Conservation (phyloP, 2,888 invertebrate species). For the Heliconius hortense region DNA sequence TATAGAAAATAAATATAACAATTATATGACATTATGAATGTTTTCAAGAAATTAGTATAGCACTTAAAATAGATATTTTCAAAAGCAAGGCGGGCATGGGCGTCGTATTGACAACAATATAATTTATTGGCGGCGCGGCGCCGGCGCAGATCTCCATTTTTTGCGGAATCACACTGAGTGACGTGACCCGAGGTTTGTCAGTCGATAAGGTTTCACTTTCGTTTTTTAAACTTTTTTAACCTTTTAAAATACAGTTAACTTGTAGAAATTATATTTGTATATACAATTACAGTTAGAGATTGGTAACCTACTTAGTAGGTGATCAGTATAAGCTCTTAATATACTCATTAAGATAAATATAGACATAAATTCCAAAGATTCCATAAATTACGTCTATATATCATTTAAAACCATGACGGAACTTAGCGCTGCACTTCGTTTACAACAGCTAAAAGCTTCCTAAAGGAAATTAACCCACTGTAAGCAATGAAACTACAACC, state of each 20-base stretch:
- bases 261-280: background rate
- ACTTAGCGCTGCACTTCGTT: background rate
- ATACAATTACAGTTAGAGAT: background rate
- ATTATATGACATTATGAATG: constrained; percentile 9
- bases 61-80: constrained; percentile 29
- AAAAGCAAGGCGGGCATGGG: constrained; percentile 56
- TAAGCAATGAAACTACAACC: too few species aligned
- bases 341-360: background rate
- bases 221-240: constrained; percentile 31
- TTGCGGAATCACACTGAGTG: constrained; percentile 47
- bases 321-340: background rate
- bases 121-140: constrained; percentile 72
- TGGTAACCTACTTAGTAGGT: background rate
- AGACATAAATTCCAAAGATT: background rate
- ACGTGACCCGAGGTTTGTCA: constrained; percentile 51
- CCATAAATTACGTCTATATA: background rate
- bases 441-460: too few species aligned
- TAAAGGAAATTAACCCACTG: too few species aligned
- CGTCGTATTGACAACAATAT: constrained; percentile 71
- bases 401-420: background rate
- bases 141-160: constrained; percentile 56
- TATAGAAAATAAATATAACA: background rate
- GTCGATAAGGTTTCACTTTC: constrained; percentile 43
- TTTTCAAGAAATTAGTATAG: constrained; percentile 19
- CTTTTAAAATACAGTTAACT: constrained; percentile 27